These are phyloP conservation scores for Margaritifera margaritifera DNA, from an alignment of 2,888 invertebrate species.

Conservation along the genomic window DNA sequence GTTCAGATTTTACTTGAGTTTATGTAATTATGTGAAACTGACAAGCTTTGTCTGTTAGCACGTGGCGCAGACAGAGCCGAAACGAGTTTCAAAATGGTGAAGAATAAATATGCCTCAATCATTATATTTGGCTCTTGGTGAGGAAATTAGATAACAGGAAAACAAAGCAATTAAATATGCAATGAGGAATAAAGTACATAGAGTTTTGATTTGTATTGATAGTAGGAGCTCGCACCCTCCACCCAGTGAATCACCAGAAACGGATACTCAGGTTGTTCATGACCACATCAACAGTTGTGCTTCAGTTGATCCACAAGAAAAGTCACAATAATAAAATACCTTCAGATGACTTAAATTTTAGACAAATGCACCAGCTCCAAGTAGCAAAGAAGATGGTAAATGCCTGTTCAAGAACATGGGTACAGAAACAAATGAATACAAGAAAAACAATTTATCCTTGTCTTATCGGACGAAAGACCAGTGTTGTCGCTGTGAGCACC, in stretches of 20 bases:
- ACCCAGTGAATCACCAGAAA: conserved; percentile 5
- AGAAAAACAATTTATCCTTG: conserved; percentile 12
- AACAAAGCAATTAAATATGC: conserved; percentile 10
- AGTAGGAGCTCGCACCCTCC: conserved; percentile 2
- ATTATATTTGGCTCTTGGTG: conserved; percentile 6
- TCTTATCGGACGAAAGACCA: conserved; percentile 19
- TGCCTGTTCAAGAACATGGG: conserved; percentile 5
- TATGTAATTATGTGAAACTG: no score
- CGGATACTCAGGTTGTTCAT: background rate
- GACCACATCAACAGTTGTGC: background rate
- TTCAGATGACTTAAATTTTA: no score
- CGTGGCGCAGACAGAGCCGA: no score
- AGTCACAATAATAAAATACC: no score
- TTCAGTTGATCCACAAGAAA: background rate
- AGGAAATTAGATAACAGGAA: conserved; percentile 2
- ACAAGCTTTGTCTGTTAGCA: no score
- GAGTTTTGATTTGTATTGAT: conserved; percentile 3
- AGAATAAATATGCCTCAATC: background rate
- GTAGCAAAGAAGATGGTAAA: background rate
- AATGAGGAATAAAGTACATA: conserved; percentile 2
- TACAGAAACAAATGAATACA: conserved; percentile 11
- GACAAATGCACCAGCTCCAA: no score
- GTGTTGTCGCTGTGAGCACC: conserved; percentile 2
- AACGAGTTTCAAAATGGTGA: no score
- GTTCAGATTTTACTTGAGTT: no score